phyloP scores from a whole-genome alignment of 2,113 vertebrate genomes.

The Panthera uncia region DNA sequence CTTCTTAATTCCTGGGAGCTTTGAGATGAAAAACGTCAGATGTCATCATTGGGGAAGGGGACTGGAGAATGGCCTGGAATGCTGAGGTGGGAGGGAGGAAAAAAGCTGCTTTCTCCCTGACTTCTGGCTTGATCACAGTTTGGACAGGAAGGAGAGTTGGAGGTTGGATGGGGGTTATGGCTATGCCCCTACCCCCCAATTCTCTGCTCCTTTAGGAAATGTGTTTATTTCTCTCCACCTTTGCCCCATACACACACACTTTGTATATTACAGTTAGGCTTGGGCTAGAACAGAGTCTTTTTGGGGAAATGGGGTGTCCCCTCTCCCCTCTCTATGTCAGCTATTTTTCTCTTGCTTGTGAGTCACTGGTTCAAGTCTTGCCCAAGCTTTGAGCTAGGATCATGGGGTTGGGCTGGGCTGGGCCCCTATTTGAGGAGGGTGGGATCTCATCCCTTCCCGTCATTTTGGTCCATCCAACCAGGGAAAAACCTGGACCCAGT shows the following conservation, averaged over 20 bases:
- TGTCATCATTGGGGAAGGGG: constrained; percentile 74
- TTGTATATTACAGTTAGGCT: constrained; percentile 37
- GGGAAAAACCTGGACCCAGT: not conserved
- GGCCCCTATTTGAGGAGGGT: constrained; percentile 49
- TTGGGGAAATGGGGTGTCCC: not conserved
- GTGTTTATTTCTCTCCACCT: constrained; percentile 3
- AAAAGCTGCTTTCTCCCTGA: not conserved
- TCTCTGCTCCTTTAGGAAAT: constrained; percentile 5
- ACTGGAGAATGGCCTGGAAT: constrained; percentile 61
- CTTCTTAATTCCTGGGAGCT: constrained; percentile 76
- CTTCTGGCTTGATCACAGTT: constrained; percentile 46
- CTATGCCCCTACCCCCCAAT: not conserved
- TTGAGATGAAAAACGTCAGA: constrained; percentile 65
- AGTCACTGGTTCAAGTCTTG: constrained; percentile 73
- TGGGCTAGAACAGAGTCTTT: not conserved
- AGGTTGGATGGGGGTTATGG: constrained; percentile 29
- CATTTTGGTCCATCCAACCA: not conserved
- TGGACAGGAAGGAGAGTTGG: constrained; percentile 60
- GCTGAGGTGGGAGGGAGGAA: not conserved
- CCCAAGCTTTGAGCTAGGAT: constrained; percentile 54
- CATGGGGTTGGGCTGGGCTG: constrained; percentile 36
- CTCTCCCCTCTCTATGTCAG: not conserved
- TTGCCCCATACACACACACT: not conserved
- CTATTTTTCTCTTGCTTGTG: constrained; percentile 55
- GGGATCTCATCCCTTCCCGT: constrained; percentile 7